Conservation (phyloP, 2,797 vertebrate species). For the Ctenopoma kingsleyae region DNA sequence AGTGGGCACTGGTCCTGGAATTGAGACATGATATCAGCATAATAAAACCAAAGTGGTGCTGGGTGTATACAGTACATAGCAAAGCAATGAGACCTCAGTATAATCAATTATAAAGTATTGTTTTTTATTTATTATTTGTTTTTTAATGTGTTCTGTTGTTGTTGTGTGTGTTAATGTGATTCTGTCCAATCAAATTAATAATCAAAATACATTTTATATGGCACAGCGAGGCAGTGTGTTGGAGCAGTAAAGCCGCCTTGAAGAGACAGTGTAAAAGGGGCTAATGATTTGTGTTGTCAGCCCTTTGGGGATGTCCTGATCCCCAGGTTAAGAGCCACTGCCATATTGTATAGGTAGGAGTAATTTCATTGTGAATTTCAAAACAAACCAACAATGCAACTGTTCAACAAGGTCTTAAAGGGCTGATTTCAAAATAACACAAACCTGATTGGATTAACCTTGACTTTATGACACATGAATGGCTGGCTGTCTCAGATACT, state of each 20-base stretch:
- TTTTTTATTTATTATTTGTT: not conserved
- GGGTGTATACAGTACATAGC: not conserved
- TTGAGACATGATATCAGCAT: conserved; percentile 54
- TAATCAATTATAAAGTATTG: not conserved
- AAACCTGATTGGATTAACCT: not conserved
- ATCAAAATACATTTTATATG: no score
- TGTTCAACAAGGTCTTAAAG: not conserved
- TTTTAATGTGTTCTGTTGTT: no score
- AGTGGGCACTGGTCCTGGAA: conserved; percentile 60
- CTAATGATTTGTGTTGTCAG: not conserved
- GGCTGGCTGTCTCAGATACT: no score
- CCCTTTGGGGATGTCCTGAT: not conserved
- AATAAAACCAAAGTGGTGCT: conserved; percentile 42
- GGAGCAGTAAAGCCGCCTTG: no score
- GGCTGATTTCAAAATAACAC: conserved; percentile 7
- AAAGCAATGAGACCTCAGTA: not conserved
- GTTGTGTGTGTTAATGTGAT: not conserved
- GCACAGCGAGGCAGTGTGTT: no score
- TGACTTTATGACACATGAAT: no score
- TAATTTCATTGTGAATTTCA: not conserved
- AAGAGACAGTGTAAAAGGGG: no score
- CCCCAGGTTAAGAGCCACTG: not conserved
- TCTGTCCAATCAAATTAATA: not conserved
- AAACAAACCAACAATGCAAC: not conserved
- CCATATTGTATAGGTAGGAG: not conserved